These are phyloP conservation scores for Paguma larvata DNA, from an alignment of 2,797 vertebrate genomes.

Conservation along the genomic window DNA sequence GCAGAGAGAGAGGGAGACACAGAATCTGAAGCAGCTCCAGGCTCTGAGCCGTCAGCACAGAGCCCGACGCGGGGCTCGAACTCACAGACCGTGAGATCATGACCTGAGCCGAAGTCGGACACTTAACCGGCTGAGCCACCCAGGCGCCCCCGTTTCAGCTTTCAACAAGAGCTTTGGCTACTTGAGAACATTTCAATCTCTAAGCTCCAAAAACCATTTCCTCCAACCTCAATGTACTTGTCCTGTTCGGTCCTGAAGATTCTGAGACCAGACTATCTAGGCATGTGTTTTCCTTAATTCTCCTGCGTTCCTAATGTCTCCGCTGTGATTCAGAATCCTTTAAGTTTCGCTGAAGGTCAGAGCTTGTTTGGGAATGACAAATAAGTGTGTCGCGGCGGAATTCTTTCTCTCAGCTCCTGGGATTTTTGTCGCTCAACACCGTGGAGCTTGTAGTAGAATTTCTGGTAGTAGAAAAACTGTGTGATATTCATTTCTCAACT, in stretches of 20 bases:
- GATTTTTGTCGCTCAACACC: slow-evolving; percentile 48
- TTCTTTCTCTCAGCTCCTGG: slow-evolving; percentile 14
- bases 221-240: not conserved
- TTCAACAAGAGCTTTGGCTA: not conserved
- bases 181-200: not conserved
- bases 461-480: not conserved
- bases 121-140: no score
- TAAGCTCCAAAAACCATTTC: not conserved
- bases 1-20: no score
- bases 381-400: slow-evolving; percentile 27
- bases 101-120: no score
- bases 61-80: no score
- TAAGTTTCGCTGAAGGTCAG: slow-evolving; percentile 29
- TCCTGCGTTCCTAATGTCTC: not conserved
- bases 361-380: slow-evolving; percentile 42
- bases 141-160: no score
- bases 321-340: not conserved
- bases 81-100: no score
- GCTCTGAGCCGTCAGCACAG: no score
- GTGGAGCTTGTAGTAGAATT: slow-evolving; percentile 39
- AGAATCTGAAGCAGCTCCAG: no score
- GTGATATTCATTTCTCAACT: not conserved
- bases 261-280: slow-evolving; percentile 34
- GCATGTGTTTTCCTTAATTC: slow-evolving; percentile 17
- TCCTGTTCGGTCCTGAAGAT: not conserved